Percentiles rank a stretch among this genome's conserved stretches.
phyloP scores from a whole-genome alignment of 1,140 invertebrate genomes.

The Andrena cerasifolii region DNA sequence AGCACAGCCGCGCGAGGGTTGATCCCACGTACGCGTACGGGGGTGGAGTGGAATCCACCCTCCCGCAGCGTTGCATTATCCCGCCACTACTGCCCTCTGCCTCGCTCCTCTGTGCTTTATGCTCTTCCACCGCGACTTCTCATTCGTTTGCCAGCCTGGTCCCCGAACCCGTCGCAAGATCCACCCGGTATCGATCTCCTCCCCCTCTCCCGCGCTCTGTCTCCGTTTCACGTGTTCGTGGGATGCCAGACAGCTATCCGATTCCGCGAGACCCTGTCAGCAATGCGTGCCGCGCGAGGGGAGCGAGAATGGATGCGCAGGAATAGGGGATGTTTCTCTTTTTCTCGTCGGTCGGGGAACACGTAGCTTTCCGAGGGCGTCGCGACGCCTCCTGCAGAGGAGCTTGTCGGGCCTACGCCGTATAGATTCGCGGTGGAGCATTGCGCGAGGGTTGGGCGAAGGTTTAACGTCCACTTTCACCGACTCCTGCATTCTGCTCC shows the following conservation, averaged over 20 bases:
- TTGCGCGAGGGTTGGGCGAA: too few species aligned
- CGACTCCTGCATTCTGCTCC: too few species aligned
- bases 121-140: conserved; percentile 21
- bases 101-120: conserved; percentile 19
- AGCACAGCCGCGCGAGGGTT: neutral
- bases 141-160: conserved; percentile 1
- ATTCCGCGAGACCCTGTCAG: conserved; percentile 26
- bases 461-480: too few species aligned
- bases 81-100: neutral
- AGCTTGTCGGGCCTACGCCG: too few species aligned
- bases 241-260: conserved; percentile 24
- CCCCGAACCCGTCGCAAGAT: conserved; percentile 19
- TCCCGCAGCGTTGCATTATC: conserved; percentile 31
- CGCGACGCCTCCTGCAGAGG: too few species aligned
- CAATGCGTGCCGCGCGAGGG: neutral
- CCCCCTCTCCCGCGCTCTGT: neutral
- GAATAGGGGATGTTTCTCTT: neutral
- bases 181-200: conserved; percentile 19
- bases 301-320: neutral
- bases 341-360: neutral
- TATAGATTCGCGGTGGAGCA: too few species aligned
- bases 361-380: neutral
- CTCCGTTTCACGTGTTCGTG: neutral
- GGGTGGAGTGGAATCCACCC: conserved; percentile 4
- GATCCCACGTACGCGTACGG: neutral